Conservation (phyloP, 2,888 invertebrate species). For the Exephanes ischioxanthus region DNA sequence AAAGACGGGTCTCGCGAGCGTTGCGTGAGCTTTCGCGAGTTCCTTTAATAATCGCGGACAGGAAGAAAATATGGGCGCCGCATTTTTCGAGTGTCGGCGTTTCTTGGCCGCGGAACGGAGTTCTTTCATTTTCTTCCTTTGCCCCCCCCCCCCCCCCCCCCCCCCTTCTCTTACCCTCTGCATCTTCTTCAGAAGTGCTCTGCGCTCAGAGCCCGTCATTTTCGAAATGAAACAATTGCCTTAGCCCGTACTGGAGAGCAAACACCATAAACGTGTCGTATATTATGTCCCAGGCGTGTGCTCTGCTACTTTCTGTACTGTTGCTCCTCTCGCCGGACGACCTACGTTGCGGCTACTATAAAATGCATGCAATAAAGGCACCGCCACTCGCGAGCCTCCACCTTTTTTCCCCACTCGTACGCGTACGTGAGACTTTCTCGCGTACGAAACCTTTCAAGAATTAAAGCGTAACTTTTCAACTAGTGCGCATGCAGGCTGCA, state of each 20-base stretch:
- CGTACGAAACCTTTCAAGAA: conserved; percentile 41
- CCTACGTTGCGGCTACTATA: conserved; percentile 67
- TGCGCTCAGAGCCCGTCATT: conserved; percentile 60
- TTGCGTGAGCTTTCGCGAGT: conserved; percentile 31
- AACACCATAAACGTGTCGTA: conserved; percentile 67
- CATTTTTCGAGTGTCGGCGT: conserved; percentile 41
- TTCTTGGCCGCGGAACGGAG: conserved; percentile 31
- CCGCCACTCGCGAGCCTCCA: conserved; percentile 54
- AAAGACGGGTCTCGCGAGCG: conserved; percentile 20
- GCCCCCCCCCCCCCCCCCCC: conserved; percentile 38
- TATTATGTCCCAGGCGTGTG: conserved; percentile 69
- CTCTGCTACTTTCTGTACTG: conserved; percentile 26
- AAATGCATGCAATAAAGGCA: conserved; percentile 72
- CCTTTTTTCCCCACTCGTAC: conserved; percentile 39
- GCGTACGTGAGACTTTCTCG: conserved; percentile 41
- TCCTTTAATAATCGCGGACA: conserved; percentile 50
- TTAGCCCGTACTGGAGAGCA: conserved; percentile 44
- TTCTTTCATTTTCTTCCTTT: conserved; percentile 22
- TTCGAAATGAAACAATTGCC: conserved; percentile 62
- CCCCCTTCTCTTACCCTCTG: conserved; percentile 22
- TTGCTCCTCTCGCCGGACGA: conserved; percentile 53
- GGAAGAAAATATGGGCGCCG: conserved; percentile 48
- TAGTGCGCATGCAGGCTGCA: background rate
- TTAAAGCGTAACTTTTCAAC: conserved; percentile 51
- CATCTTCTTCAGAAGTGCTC: conserved; percentile 47